Percentiles rank a stretch among this genome's conserved stretches.
These are phyloP conservation scores for Orchestia grillus DNA, from an alignment of 1,140 invertebrate species.

Conservation along the genomic window DNA sequence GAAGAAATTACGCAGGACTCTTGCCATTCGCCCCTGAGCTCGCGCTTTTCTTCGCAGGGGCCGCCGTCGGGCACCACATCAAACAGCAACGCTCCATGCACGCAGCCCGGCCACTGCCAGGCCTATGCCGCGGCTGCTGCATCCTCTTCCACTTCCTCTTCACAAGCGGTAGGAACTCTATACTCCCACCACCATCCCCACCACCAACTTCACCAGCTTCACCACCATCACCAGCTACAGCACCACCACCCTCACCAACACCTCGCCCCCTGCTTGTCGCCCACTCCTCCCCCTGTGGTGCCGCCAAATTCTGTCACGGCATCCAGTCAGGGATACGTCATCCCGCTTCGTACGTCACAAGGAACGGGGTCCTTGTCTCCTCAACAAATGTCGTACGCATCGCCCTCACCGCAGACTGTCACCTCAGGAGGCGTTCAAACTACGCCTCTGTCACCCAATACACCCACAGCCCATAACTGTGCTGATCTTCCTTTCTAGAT, in stretches of 20 bases:
- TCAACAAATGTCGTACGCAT: conserved; percentile 34
- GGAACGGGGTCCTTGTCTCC: conserved; percentile 27
- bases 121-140: conserved; percentile 19
- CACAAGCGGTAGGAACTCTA: conserved; percentile 47
- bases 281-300: conserved; percentile 30
- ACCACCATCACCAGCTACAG: conserved; percentile 45
- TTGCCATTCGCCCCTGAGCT: conserved; percentile 40
- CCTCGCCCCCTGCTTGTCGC: conserved; percentile 14
- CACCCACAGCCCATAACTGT: conserved; percentile 42
- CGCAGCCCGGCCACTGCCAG: conserved; percentile 47
- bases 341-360: conserved; percentile 19
- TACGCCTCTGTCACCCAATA: conserved; percentile 30
- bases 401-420: background rate
- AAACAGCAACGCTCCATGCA: conserved; percentile 44
- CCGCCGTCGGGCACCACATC: conserved; percentile 30
- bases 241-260: conserved; percentile 52
- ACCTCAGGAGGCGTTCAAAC: conserved; percentile 24
- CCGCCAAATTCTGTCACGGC: conserved; percentile 33
- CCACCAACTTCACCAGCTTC: conserved; percentile 50
- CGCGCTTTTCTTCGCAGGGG: conserved; percentile 48
- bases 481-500: conserved; percentile 48
- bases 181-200: conserved; percentile 43
- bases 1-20: conserved; percentile 42
- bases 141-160: conserved; percentile 36
- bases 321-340: conserved; percentile 37